Conservation (phyloP, 1,140 invertebrate genomes). For the Euwallacea similis region DNA sequence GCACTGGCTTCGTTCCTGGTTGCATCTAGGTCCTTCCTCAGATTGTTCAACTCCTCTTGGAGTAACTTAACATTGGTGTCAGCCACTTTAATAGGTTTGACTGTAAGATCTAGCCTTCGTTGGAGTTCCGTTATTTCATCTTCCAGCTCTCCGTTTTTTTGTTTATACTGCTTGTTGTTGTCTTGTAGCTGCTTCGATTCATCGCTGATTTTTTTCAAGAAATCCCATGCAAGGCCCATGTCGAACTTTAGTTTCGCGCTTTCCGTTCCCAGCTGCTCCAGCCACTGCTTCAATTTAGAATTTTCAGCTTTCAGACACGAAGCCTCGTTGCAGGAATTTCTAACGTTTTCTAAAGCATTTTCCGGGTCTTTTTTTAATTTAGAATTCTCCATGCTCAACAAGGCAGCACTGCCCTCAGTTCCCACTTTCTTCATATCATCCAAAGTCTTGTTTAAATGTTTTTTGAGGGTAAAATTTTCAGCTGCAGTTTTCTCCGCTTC, state of each 20-base stretch:
- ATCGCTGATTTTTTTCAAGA: conserved; percentile 23
- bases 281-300: conserved; percentile 28
- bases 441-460: conserved; percentile 27
- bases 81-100: not conserved
- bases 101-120: not conserved
- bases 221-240: conserved; percentile 13
- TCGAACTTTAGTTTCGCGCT: conserved; percentile 30
- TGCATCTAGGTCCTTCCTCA: conserved; percentile 29
- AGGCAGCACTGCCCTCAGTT: conserved; percentile 26
- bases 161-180: conserved; percentile 23
- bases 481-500: conserved; percentile 25
- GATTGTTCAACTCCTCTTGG: conserved; percentile 19
- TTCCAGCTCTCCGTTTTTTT: conserved; percentile 18
- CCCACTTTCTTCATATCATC: conserved; percentile 39
- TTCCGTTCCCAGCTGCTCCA: conserved; percentile 29
- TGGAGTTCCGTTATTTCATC: conserved; percentile 25
- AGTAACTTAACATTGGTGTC: conserved; percentile 8
- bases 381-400: conserved; percentile 27
- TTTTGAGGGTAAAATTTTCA: conserved; percentile 33
- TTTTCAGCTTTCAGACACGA: conserved; percentile 29
- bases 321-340: conserved; percentile 8
- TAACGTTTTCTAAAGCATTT: conserved; percentile 21
- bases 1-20: conserved; percentile 5
- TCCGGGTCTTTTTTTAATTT: conserved; percentile 35
- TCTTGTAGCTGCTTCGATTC: conserved; percentile 24